Percentiles rank a stretch among this genome's conserved stretches.
Conservation (phyloP, 2,888 invertebrate genomes). For the Unio delphinus region DNA sequence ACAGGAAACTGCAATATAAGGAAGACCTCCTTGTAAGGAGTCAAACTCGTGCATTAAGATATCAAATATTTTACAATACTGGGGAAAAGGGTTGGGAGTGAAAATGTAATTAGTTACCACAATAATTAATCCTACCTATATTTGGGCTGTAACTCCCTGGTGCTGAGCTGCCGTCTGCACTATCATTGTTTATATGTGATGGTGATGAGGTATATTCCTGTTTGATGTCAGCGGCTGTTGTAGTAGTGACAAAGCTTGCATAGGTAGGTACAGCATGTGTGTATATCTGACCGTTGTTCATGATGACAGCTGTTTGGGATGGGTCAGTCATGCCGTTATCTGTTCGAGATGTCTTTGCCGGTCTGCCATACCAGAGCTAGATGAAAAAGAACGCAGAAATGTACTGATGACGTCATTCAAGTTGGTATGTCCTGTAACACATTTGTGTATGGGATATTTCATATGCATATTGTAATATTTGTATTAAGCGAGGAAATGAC, state of each 20-base stretch:
- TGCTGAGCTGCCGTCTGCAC: conserved; percentile 8
- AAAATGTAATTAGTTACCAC: no score
- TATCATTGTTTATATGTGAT: conserved; percentile 17
- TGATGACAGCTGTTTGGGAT: conserved; percentile 21
- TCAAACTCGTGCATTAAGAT: no score
- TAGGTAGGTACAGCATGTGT: conserved; percentile 35
- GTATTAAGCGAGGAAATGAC: no score
- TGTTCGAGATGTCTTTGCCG: conserved; percentile 26
- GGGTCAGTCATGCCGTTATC: conserved; percentile 36
- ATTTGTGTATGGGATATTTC: neutral
- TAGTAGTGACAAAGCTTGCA: conserved; percentile 22
- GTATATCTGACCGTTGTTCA: conserved; percentile 35
- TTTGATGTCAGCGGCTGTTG: conserved; percentile 23
- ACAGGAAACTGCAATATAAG: no score
- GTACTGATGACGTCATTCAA: neutral
- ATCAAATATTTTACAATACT: no score
- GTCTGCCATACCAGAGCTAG: conserved; percentile 25
- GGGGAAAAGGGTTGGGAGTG: no score
- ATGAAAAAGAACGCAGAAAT: neutral
- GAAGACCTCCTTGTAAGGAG: no score
- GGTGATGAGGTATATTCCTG: conserved; percentile 37
- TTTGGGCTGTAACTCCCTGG: conserved; percentile 22
- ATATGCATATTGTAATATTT: no score
- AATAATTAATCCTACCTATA: conserved; percentile 13
- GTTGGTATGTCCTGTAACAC: neutral